These are phyloP conservation scores for Eudorcas thomsonii DNA, from an alignment of 2,113 vertebrate species.

Conservation along the genomic window DNA sequence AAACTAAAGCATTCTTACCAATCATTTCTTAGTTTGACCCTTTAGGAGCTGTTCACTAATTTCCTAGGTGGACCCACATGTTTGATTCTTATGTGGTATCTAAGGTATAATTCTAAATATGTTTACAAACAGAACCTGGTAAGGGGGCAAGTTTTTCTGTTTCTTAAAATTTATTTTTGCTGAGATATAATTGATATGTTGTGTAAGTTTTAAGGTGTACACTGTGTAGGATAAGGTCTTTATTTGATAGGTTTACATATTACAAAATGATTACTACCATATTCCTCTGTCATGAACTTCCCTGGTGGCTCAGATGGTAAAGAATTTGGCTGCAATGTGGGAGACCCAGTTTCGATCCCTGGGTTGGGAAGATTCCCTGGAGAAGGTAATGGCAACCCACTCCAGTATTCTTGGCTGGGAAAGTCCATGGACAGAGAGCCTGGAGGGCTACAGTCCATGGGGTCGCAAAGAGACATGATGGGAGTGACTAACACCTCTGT, in stretches of 20 bases:
- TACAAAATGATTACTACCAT: not conserved
- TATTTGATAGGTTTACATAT: not conserved
- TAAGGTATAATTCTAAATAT: not conserved
- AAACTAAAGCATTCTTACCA: not conserved
- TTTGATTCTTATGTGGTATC: not conserved
- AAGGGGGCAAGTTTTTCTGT: not conserved
- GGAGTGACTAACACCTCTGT: not conserved
- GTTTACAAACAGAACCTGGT: not conserved
- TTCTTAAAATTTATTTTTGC: not conserved
- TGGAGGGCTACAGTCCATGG: not conserved
- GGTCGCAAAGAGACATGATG: not conserved
- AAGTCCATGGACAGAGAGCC: not conserved
- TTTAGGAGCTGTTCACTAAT: not conserved
- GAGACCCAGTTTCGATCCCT: not conserved
- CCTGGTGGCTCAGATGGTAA: not conserved
- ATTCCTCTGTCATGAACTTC: not conserved
- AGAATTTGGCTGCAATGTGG: not conserved
- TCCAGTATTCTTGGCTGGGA: not conserved
- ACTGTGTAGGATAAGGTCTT: not conserved
- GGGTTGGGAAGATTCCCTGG: not conserved
- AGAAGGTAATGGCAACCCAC: not conserved
- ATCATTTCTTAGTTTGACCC: not conserved
- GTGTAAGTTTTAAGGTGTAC: not conserved
- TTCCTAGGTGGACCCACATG: not conserved
- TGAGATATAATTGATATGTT: not conserved